phyloP scores from a whole-genome alignment of 2,888 invertebrate species.

The Leptura quadrifasciata region DNA sequence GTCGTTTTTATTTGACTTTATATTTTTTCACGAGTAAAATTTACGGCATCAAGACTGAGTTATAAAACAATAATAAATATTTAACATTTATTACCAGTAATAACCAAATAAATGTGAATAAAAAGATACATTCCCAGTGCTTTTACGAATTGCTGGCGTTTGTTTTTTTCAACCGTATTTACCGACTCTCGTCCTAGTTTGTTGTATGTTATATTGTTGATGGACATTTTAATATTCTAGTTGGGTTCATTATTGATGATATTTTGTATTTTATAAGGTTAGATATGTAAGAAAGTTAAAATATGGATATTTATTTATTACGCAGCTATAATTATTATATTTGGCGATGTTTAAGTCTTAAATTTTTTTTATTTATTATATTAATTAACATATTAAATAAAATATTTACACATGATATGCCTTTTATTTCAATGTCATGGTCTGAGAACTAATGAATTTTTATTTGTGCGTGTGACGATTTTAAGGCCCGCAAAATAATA shows the following conservation, averaged over 20 bases:
- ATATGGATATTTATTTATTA: conserved; percentile 46
- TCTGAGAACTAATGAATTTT: no score
- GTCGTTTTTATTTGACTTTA: conserved; percentile 34
- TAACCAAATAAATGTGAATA: conserved; percentile 58
- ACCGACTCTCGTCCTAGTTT: conserved; percentile 31
- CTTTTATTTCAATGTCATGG: conserved; percentile 15
- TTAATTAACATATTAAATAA: conserved; percentile 54
- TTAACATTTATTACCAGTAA: conserved; percentile 55
- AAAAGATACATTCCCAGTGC: conserved; percentile 64
- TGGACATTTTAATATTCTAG: conserved; percentile 47
- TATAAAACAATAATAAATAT: conserved; percentile 53
- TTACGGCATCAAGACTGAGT: conserved; percentile 60
- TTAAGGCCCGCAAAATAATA: no score
- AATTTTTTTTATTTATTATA: conserved; percentile 55
- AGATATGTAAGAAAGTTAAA: conserved; percentile 48
- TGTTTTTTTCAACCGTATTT: conserved; percentile 41
- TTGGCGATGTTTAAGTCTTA: conserved; percentile 40
- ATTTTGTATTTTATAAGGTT: conserved; percentile 52
- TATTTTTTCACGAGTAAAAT: conserved; percentile 38
- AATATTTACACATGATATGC: conserved; percentile 49
- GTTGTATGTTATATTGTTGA: conserved; percentile 53
- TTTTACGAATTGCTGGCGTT: conserved; percentile 55
- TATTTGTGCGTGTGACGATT: no score
- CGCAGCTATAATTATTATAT: conserved; percentile 43
- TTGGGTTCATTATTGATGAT: conserved; percentile 48